Conservation (phyloP, 2,888 invertebrate species). For the Ischnus inquisitorius region DNA sequence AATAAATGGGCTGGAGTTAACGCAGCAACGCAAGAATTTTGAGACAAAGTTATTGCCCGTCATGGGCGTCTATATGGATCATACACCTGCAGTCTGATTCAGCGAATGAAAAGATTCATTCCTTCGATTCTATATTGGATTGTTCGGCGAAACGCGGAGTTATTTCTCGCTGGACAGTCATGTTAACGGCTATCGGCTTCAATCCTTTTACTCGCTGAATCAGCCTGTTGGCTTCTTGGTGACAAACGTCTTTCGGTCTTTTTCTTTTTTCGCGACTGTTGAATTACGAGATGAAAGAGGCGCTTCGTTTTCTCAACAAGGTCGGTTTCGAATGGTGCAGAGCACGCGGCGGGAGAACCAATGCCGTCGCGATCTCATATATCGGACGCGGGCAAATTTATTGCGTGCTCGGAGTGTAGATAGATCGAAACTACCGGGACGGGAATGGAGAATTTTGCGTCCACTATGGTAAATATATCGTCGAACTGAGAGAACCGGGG, state of each 20-base stretch:
- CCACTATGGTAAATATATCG: conserved; percentile 53
- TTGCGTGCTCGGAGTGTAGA: conserved; percentile 8
- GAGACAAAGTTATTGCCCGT: not conserved
- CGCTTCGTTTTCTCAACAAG: not conserved
- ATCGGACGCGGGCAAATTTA: conserved; percentile 25
- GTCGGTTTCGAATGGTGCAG: not conserved
- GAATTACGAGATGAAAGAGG: conserved; percentile 3
- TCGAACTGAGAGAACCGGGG: conserved; percentile 31
- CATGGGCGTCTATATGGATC: not conserved
- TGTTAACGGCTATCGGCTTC: not conserved
- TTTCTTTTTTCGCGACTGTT: not conserved
- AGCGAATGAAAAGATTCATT: not conserved
- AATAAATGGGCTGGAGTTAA: not conserved
- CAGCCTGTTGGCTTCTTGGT: not conserved
- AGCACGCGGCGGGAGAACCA: not conserved
- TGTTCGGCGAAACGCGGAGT: not conserved
- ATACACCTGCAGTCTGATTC: not conserved
- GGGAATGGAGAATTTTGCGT: conserved; percentile 10
- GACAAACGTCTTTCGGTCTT: not conserved
- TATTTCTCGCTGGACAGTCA: not conserved
- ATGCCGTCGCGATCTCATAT: conserved; percentile 11
- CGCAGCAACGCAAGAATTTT: not conserved
- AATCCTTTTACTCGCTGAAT: conserved; percentile 8
- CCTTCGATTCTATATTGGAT: not conserved
- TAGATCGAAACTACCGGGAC: conserved; percentile 3